Conservation (phyloP, 2,888 invertebrate genomes). For the Phragmatobia fuliginosa region DNA sequence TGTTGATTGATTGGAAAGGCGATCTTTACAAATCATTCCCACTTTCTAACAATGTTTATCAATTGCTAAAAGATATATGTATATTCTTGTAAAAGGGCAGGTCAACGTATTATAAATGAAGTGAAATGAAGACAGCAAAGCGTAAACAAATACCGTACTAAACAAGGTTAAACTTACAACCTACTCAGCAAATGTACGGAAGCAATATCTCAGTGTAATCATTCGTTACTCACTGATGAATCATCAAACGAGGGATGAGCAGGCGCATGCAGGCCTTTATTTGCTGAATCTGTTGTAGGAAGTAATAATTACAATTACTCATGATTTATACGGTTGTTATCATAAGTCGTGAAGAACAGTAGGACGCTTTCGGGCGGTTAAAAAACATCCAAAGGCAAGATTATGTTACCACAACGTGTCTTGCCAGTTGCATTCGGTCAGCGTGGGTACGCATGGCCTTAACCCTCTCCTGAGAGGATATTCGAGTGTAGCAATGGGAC, state of each 20-base stretch:
- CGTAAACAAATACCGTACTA: conserved; percentile 6
- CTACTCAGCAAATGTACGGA: conserved; percentile 39
- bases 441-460: too few relatives aligned
- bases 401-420: too few relatives aligned
- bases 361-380: too few relatives aligned
- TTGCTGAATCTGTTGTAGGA: conserved; percentile 13
- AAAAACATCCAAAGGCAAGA: too few relatives aligned
- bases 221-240: conserved; percentile 33
- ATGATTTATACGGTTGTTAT: too few relatives aligned
- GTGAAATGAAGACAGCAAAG: background rate
- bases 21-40: background rate
- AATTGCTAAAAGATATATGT: background rate
- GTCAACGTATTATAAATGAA: conserved; percentile 29
- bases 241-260: conserved; percentile 27
- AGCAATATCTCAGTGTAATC: conserved; percentile 28
- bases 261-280: conserved; percentile 10
- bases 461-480: too few relatives aligned
- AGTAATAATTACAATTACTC: conserved; percentile 11
- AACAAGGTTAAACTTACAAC: conserved; percentile 49
- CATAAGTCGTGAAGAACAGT: too few relatives aligned
- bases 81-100: background rate
- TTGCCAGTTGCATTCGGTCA: too few relatives aligned
- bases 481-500: too few relatives aligned
- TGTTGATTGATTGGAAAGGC: background rate
- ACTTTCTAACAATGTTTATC: background rate